Evolutionary conservation across 2,113 vertebrate species (phyloP).

Genomic region (Zosterops pallidus): DNA sequence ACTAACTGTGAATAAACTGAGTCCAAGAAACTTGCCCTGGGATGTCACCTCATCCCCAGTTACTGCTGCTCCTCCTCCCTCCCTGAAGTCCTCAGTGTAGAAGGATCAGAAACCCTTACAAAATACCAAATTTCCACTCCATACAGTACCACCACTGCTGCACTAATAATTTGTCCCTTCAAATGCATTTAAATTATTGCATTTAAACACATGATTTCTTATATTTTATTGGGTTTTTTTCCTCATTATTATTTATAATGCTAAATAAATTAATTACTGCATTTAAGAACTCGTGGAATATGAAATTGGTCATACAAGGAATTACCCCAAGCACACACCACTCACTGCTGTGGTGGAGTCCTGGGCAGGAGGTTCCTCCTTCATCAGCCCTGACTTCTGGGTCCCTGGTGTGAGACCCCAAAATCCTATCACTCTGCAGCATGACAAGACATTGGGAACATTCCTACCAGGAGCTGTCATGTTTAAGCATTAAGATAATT

Average conservation of each 20-base stretch:
- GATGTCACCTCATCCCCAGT: background rate
- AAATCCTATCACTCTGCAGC: background rate
- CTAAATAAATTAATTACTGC: background rate
- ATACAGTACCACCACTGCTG: background rate
- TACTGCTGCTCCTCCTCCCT: background rate
- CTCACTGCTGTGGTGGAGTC: too few relatives aligned
- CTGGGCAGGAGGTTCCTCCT: background rate
- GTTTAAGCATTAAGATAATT: background rate
- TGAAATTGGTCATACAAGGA: background rate
- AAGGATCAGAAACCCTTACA: background rate
- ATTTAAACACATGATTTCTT: background rate
- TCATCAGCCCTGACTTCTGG: background rate
- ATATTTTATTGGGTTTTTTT: too few relatives aligned
- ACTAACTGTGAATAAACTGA: background rate
- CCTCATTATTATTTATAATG: background rate
- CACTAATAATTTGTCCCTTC: background rate
- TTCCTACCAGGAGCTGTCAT: background rate
- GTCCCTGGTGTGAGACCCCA: background rate
- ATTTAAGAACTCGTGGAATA: background rate
- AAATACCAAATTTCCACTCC: background rate
- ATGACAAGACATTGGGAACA: fast-evolving
- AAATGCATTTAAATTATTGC: background rate
- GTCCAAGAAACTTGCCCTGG: background rate
- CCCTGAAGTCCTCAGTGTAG: background rate
- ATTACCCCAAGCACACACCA: too few relatives aligned